A percentile compares a stretch with the other conserved stretches of the same genome.
phyloP scores from a whole-genome alignment of 2,888 invertebrate genomes.

The Hydraecia micacea region DNA sequence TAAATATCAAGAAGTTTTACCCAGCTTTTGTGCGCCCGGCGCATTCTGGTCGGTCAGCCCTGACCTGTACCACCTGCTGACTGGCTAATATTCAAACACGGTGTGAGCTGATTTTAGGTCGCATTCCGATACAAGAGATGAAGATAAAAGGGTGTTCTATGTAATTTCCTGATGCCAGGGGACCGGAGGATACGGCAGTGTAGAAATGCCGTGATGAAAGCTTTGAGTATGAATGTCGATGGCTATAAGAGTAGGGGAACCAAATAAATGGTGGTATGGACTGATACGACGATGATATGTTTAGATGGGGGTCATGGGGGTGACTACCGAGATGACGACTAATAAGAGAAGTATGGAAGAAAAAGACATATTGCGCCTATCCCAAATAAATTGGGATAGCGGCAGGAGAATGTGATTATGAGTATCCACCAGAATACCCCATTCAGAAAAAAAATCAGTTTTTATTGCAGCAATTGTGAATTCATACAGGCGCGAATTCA shows the following conservation, averaged over 20 bases:
- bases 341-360: no score
- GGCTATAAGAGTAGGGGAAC: no score
- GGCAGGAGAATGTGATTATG: no score
- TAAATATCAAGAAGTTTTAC: not conserved
- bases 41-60: not conserved
- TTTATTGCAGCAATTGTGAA: not conserved
- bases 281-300: no score
- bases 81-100: not conserved
- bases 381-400: no score
- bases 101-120: not conserved
- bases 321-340: no score
- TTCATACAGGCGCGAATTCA: constrained; percentile 17
- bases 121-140: not conserved
- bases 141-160: not conserved
- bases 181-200: not conserved
- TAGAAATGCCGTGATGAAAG: no score
- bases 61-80: not conserved
- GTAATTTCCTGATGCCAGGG: not conserved
- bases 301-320: no score
- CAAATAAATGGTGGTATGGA: no score
- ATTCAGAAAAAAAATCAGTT: not conserved
- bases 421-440: not conserved
- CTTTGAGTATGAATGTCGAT: no score
- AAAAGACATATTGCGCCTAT: no score
- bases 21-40: no score